phyloP scores from a whole-genome alignment of 2,888 invertebrate species.

The Argyra leucocephala region DNA sequence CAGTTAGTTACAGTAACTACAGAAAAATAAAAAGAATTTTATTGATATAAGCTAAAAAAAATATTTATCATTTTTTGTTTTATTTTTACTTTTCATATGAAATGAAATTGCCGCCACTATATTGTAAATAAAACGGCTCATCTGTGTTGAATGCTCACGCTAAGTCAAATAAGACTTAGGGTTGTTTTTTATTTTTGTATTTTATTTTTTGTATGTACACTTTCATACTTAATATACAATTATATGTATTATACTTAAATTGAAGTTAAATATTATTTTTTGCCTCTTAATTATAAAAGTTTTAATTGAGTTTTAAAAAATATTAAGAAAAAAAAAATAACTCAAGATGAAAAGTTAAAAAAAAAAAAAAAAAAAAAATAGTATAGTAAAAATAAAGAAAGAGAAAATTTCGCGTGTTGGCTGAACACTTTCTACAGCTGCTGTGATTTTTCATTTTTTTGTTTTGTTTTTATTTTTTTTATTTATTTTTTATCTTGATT shows the following conservation, averaged over 20 bases:
- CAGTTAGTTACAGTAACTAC: too few relatives aligned
- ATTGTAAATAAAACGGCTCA: background rate
- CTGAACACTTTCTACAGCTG: background rate
- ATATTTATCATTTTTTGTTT: too few relatives aligned
- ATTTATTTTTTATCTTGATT: too few relatives aligned
- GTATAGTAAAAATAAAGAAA: background rate
- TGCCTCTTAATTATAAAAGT: background rate
- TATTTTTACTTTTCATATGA: too few relatives aligned
- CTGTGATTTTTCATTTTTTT: background rate
- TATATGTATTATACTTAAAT: background rate
- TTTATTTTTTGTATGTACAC: too few relatives aligned
- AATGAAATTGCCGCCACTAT: too few relatives aligned
- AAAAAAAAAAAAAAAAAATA: background rate
- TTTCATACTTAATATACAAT: background rate
- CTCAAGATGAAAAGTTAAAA: background rate
- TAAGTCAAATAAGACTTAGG: background rate
- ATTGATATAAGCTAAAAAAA: too few relatives aligned
- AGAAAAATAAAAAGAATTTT: too few relatives aligned
- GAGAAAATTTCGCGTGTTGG: background rate
- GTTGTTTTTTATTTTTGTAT: too few relatives aligned
- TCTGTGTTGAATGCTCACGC: background rate
- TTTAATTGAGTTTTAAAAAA: background rate
- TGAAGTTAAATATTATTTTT: background rate
- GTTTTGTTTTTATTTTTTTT: background rate
- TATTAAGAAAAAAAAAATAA: background rate